Evolutionary conservation across 2,113 vertebrate species (phyloP).

Genomic region (Pseudonaja textilis): DNA sequence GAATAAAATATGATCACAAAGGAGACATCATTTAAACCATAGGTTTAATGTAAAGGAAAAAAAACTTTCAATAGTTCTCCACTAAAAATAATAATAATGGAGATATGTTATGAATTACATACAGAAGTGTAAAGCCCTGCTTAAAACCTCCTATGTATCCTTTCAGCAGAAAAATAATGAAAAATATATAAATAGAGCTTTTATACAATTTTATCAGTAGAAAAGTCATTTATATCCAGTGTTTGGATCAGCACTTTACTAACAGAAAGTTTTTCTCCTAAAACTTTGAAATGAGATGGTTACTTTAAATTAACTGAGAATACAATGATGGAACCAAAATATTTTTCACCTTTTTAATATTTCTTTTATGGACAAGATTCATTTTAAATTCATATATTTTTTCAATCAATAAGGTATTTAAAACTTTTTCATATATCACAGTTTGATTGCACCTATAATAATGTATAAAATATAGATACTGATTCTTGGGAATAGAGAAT

Average conservation of each 20-base stretch:
- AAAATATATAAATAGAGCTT: not conserved
- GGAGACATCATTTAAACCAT: conserved; percentile 64
- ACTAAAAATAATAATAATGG: conserved; percentile 18
- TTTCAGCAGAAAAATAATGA: not conserved
- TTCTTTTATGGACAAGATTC: not conserved
- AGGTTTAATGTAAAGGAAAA: conserved; percentile 53
- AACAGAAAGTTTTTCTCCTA: not conserved
- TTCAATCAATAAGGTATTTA: not conserved
- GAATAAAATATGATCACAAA: conserved; percentile 51
- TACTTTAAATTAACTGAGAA: not conserved
- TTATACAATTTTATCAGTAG: not conserved
- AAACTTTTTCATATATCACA: not conserved
- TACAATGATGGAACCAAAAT: not conserved
- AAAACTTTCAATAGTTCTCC: conserved; percentile 37
- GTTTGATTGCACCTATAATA: not conserved
- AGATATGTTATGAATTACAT: not conserved
- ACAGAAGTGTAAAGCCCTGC: not conserved
- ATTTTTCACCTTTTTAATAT: not conserved
- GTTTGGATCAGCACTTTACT: not conserved
- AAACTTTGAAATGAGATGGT: not conserved
- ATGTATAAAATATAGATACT: not conserved
- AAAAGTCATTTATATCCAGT: not conserved
- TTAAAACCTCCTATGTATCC: not conserved
- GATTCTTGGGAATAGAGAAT: not conserved
- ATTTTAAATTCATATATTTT: not conserved